A percentile compares a stretch with the other conserved stretches of the same genome.
phyloP scores from a whole-genome alignment of 2,888 invertebrate species.

The Eilema sororculum region DNA sequence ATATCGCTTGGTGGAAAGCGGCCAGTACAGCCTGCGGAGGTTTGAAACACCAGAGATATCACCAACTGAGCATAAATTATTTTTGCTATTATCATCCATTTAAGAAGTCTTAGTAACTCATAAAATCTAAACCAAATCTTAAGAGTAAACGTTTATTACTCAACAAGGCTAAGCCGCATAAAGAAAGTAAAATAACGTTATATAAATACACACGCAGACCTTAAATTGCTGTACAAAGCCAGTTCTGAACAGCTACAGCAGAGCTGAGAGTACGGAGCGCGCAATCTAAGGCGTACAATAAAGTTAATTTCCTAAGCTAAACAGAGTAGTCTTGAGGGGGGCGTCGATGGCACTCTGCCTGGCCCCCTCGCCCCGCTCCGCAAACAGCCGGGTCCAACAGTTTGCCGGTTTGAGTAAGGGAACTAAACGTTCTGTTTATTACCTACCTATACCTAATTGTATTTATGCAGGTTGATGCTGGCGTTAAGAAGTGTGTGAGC shows the following conservation, averaged over 20 bases:
- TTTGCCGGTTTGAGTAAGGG: slow-evolving; percentile 20
- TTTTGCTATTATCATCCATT: too few relatives aligned
- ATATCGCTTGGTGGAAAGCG: not conserved
- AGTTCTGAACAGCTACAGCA: slow-evolving; percentile 33
- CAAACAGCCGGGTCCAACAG: slow-evolving; percentile 30
- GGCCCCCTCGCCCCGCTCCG: slow-evolving; percentile 25
- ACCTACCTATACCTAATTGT: not conserved
- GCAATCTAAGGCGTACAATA: slow-evolving; percentile 69
- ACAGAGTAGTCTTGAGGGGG: slow-evolving; percentile 47
- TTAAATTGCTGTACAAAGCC: slow-evolving; percentile 49
- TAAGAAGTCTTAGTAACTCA: not conserved
- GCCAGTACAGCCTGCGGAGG: not conserved
- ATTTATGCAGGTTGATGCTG: not conserved
- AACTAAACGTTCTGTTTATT: slow-evolving; percentile 3
- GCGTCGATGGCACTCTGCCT: slow-evolving; percentile 34
- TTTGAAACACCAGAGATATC: not conserved
- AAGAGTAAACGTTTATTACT: not conserved
- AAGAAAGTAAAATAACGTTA: slow-evolving; percentile 6
- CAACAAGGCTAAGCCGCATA: not conserved
- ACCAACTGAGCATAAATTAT: too few relatives aligned
- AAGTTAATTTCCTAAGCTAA: slow-evolving; percentile 75
- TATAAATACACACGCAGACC: slow-evolving; percentile 12
- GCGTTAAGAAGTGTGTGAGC: not conserved
- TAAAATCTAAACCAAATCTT: not conserved
- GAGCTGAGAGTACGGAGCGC: slow-evolving; percentile 38